These are phyloP conservation scores for Hepsetus odoe DNA, from an alignment of 2,113 vertebrate genomes.

Conservation along the genomic window DNA sequence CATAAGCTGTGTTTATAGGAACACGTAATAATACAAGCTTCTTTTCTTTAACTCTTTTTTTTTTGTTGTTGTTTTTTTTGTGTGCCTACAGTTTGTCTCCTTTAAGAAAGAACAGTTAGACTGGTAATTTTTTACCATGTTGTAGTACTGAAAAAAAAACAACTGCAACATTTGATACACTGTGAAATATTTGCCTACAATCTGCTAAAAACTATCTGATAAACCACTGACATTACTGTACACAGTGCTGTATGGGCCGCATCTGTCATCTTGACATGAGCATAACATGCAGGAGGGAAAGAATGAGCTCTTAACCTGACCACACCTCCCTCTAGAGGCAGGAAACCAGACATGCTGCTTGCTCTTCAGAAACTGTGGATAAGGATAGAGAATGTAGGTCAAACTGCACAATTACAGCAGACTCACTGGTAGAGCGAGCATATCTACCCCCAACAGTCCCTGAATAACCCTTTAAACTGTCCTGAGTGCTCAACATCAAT, in stretches of 20 bases:
- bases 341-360: background rate
- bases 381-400: slow-evolving; percentile 47
- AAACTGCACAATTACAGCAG: slow-evolving; percentile 35
- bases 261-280: background rate
- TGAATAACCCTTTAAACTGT: background rate
- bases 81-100: too few relatives aligned
- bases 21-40: too few relatives aligned
- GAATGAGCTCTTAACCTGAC: slow-evolving; percentile 30
- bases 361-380: slow-evolving; percentile 21
- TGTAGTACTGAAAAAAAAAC: too few relatives aligned
- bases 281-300: background rate
- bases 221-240: background rate
- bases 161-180: too few relatives aligned
- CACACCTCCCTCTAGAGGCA: slow-evolving; percentile 22
- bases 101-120: too few relatives aligned
- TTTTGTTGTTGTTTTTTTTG: too few relatives aligned
- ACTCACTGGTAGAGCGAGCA: slow-evolving; percentile 12
- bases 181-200: background rate
- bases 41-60: too few relatives aligned
- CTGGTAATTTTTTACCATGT: background rate
- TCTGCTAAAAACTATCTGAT: background rate
- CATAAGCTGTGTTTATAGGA: too few relatives aligned
- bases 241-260: background rate
- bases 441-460: background rate
- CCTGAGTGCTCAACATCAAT: too few relatives aligned